phyloP scores from a whole-genome alignment of 2,113 vertebrate species.

The Elaphurus davidianus region DNA sequence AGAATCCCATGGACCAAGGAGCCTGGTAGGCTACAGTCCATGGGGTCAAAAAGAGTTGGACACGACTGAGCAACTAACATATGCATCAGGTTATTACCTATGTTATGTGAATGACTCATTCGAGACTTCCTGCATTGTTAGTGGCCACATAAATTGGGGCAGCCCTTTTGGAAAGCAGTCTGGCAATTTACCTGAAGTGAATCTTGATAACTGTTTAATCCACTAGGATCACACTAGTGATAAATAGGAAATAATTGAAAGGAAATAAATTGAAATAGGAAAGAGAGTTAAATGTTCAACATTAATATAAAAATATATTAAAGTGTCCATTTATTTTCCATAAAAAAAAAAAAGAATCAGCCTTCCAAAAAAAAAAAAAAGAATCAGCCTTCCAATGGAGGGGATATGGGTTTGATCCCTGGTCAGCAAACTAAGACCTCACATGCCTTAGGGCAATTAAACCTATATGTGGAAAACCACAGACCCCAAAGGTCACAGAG shows the following conservation, averaged over 20 bases:
- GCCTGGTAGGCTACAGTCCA: background rate
- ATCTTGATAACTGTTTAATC: background rate
- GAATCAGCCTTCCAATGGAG: background rate
- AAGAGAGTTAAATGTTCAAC: background rate
- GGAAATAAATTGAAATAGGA: background rate
- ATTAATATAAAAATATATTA: background rate
- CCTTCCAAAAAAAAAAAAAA: background rate
- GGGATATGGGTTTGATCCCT: background rate
- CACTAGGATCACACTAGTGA: background rate
- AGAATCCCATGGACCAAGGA: background rate
- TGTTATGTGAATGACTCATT: background rate
- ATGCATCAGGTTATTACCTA: background rate
- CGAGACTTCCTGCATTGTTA: background rate
- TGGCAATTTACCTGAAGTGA: background rate
- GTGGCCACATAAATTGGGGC: background rate
- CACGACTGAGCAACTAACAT: background rate
- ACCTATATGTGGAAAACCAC: background rate
- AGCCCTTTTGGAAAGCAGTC: background rate
- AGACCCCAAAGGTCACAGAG: background rate
- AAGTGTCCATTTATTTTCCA: background rate
- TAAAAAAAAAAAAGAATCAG: background rate
- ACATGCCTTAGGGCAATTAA: background rate
- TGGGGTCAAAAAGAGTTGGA: background rate
- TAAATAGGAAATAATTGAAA: too few species aligned
- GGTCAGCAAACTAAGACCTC: background rate